Evolutionary conservation across 2,888 invertebrate genomes (phyloP), one percentile per base, ranked within the genome.

Genomic region (Agrypnus murinus): DNA sequence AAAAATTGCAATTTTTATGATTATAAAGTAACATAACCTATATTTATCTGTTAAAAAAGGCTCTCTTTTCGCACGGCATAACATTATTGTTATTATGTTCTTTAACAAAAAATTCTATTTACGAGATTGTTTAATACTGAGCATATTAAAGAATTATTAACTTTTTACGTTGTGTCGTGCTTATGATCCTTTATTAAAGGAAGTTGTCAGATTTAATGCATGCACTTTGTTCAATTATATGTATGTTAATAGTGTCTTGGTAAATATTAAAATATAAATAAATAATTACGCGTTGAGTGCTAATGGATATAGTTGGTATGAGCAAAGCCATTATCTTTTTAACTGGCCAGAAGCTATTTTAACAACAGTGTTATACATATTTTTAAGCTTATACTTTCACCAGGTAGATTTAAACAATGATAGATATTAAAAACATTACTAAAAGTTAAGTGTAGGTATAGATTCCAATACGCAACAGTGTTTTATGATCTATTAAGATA

Each of bases 401-500:
- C 17, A 46, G 50, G 45, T 57, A 70, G 50, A 65, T 65, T 60
- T 64, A 70, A 70, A 65, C 70, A 70, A 70, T 65, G 50, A 43
- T 60, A 48, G 38, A 59, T 70, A 65, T 65, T 60, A 70, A 70
- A 70, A 70, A 50, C 60, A 70, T 70, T 58, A 71, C 71, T 64
- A 67, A 64, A 63, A 67, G 59, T 64, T 69, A 70, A 70, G 63
- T 60, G 55, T 60, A 60, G 60, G 65, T 70, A 68, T 63, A 60
- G 65, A 69, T 72, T 68, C 68, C 72, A 72, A 65, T 65, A 72
- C 72, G 69, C 57, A 73, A 64, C 71, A 72, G 45, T 65, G 65
- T 72, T 75, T 75, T 75, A 75, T 71, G 75, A 74, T 74, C 75
- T 75, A 73, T 75, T 75, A 75, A 75, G 75, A 66, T 72, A 73